These are phyloP conservation scores for Drosophila malerkotliana DNA, from an alignment of 1,140 invertebrate genomes.

Conservation along the genomic window DNA sequence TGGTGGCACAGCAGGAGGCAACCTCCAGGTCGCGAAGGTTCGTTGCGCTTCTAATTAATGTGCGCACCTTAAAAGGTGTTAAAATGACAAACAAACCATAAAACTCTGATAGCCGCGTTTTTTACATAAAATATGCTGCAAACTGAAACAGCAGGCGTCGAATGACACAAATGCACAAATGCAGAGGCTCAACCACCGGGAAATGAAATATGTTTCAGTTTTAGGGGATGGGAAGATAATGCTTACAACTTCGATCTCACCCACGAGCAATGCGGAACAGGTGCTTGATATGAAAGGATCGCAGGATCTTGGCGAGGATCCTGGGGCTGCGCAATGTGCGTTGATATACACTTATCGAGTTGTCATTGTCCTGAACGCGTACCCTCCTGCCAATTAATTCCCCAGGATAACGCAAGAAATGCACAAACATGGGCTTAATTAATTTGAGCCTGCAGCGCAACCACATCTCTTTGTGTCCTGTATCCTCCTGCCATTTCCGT, in stretches of 20 bases:
- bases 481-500: slow-evolving; percentile 49
- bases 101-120: slow-evolving; percentile 69
- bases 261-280: slow-evolving; percentile 66
- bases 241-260: slow-evolving; percentile 42
- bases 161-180: slow-evolving; percentile 30
- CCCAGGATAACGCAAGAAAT: slow-evolving; percentile 58
- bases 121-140: slow-evolving; percentile 37
- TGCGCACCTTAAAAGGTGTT: slow-evolving; percentile 73
- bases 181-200: slow-evolving; percentile 25
- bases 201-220: slow-evolving; percentile 61
- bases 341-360: slow-evolving; percentile 77
- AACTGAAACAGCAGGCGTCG: slow-evolving; percentile 47
- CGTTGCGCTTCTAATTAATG: slow-evolving; percentile 74
- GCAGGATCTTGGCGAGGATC: slow-evolving; percentile 13
- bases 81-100: slow-evolving; percentile 83
- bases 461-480: slow-evolving; percentile 13
- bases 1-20: slow-evolving; percentile 50
- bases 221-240: slow-evolving; percentile 10
- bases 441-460: slow-evolving; percentile 68
- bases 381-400: slow-evolving; percentile 71
- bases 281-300: slow-evolving; percentile 60
- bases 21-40: slow-evolving; percentile 53
- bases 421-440: slow-evolving; percentile 77
- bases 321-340: slow-evolving; percentile 62
- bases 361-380: slow-evolving; percentile 65